Conservation (phyloP, 1,140 invertebrate genomes). For the Condylostylus longicornis region DNA sequence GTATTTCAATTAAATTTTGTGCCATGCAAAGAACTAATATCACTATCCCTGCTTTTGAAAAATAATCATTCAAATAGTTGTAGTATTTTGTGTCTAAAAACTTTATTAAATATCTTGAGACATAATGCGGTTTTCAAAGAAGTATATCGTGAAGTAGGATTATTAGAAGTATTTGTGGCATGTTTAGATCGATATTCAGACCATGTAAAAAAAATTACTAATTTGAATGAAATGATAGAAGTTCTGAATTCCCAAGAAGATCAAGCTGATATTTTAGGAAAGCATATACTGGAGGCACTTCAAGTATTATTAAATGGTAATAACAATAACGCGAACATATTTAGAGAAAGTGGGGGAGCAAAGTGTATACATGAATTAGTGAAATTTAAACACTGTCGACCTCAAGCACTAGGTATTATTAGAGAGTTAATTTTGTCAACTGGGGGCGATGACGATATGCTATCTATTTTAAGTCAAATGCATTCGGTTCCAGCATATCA, state of each 20-base stretch:
- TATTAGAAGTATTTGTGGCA: conserved; percentile 92
- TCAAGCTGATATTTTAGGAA: conserved; percentile 58
- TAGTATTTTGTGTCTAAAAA: conserved; percentile 78
- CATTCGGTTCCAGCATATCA: conserved; percentile 68
- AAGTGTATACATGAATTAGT: conserved; percentile 83
- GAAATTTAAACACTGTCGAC: conserved; percentile 66
- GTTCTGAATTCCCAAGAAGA: conserved; percentile 28
- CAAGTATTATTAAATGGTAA: conserved; percentile 64
- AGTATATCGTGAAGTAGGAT: conserved; percentile 93
- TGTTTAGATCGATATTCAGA: conserved; percentile 76
- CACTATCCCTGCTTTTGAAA: conserved; percentile 83
- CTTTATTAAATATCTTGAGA: conserved; percentile 70
- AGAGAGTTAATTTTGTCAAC: conserved; percentile 78
- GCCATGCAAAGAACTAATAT: conserved; percentile 96
- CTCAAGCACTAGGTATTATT: conserved; percentile 61
- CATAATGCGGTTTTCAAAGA: conserved; percentile 91
- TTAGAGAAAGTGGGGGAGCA: conserved; percentile 82
- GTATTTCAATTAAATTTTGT: conserved; percentile 97
- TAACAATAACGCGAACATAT: conserved; percentile 77
- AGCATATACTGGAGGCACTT: conserved; percentile 73
- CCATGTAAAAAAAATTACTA: conserved; percentile 27
- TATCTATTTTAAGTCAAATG: conserved; percentile 75
- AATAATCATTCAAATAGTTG: conserved; percentile 61
- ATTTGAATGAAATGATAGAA: conserved; percentile 20
- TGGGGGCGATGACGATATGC: conserved; percentile 92